Conservation (phyloP, 2,888 invertebrate species). For the Argyresthia goedartella region DNA sequence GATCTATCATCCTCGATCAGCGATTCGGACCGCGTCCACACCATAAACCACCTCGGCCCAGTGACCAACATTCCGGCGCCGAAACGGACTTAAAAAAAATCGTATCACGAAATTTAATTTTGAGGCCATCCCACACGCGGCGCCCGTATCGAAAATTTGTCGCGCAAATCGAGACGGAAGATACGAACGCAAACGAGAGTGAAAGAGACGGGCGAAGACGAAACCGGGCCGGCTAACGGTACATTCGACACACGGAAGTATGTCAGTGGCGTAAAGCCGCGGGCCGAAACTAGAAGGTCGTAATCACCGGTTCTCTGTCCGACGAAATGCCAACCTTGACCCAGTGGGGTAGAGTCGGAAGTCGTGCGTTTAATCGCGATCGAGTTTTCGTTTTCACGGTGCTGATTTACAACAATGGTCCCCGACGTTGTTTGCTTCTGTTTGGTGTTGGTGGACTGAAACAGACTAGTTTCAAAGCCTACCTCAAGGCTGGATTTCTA, state of each 20-base stretch:
- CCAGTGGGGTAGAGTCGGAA: constrained; percentile 30
- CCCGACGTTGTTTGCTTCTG: constrained; percentile 39
- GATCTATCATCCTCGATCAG: neutral
- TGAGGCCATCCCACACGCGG: constrained; percentile 62
- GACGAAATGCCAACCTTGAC: constrained; percentile 54
- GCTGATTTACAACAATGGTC: constrained; percentile 58
- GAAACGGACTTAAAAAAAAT: constrained; percentile 27
- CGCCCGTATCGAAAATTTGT: constrained; percentile 68
- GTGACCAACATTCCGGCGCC: constrained; percentile 35
- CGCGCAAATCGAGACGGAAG: constrained; percentile 47
- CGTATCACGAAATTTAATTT: constrained; percentile 62
- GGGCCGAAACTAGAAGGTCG: constrained; percentile 33
- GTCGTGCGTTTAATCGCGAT: constrained; percentile 21
- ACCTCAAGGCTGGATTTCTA: constrained; percentile 13
- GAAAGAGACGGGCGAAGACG: constrained; percentile 49
- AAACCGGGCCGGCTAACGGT: constrained; percentile 68
- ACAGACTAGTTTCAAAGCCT: constrained; percentile 51
- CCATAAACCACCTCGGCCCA: constrained; percentile 35
- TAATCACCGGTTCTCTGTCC: constrained; percentile 26
- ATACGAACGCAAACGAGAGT: constrained; percentile 45
- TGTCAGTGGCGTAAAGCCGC: constrained; percentile 64
- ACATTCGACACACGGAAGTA: constrained; percentile 54
- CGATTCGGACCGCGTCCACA: constrained; percentile 4
- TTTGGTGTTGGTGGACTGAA: constrained; percentile 43
- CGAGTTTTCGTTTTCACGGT: constrained; percentile 67